A percentile compares a stretch with the other conserved stretches of the same genome.
Conservation (phyloP, 2,888 invertebrate species). For the Philereme transversata region DNA sequence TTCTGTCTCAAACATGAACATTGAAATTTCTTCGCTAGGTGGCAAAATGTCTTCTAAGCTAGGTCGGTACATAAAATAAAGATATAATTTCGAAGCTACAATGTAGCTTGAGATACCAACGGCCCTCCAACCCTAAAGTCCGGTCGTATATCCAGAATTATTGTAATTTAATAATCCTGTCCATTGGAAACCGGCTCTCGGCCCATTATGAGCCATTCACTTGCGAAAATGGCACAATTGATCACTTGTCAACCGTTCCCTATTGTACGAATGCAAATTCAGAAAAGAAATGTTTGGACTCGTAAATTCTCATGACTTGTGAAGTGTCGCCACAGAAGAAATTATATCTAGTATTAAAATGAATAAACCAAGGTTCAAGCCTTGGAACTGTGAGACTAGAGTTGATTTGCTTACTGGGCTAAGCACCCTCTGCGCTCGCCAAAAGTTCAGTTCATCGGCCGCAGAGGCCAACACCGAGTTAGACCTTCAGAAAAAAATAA, state of each 20-base stretch:
- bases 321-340: conserved; percentile 8
- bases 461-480: too few relatives aligned
- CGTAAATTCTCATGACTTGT: conserved; percentile 57
- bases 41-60: too few relatives aligned
- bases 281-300: conserved; percentile 55
- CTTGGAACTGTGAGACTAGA: too few relatives aligned
- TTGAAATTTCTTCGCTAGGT: too few relatives aligned
- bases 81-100: not conserved
- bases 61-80: too few relatives aligned
- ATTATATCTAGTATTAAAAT: not conserved
- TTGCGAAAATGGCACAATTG: conserved; percentile 72
- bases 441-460: too few relatives aligned
- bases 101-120: conserved; percentile 25
- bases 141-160: conserved; percentile 55
- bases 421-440: too few relatives aligned
- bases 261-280: conserved; percentile 61
- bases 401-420: too few relatives aligned
- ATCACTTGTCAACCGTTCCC: conserved; percentile 71
- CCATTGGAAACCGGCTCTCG: conserved; percentile 50
- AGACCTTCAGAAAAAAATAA: too few relatives aligned
- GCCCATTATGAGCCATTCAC: conserved; percentile 61
- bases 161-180: conserved; percentile 77
- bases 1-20: too few relatives aligned
- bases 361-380: too few relatives aligned
- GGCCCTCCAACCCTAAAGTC: conserved; percentile 43